Evolutionary conservation across 53 echinoderm and acorn worm genomes (phyloP).

Genomic region (Henricia sp.): DNA sequence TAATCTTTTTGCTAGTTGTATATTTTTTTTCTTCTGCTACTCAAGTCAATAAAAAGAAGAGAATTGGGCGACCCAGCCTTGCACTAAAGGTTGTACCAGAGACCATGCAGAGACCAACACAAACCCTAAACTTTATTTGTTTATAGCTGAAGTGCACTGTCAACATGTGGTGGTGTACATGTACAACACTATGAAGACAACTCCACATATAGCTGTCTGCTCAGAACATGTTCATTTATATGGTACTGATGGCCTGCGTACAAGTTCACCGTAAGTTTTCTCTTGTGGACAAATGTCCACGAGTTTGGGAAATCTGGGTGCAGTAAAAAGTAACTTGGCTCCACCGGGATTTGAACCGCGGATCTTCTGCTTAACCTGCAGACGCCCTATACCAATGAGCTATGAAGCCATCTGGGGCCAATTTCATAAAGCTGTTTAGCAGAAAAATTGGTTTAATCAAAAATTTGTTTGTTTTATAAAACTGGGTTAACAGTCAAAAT

Average conservation of each 20-base stretch:
- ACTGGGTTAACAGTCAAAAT: too few relatives aligned
- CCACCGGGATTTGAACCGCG: too few relatives aligned
- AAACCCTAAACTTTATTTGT: constrained; percentile 46
- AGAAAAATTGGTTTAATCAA: too few relatives aligned
- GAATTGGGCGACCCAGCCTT: constrained; percentile 25
- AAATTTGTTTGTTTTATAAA: too few relatives aligned
- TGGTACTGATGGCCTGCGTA: not conserved
- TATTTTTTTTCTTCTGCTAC: not conserved
- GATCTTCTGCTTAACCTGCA: too few relatives aligned
- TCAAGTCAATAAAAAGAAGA: not conserved
- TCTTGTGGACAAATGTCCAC: too few relatives aligned
- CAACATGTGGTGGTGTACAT: constrained; percentile 43
- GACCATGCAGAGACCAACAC: constrained; percentile 41
- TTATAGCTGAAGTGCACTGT: constrained; percentile 58
- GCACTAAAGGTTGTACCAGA: constrained; percentile 41
- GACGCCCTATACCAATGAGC: too few relatives aligned
- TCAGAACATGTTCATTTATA: not conserved
- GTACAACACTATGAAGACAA: constrained; percentile 42
- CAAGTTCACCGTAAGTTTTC: constrained; percentile 15
- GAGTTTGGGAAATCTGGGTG: too few relatives aligned
- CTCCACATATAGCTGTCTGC: not conserved
- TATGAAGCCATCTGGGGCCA: too few relatives aligned
- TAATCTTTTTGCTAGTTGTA: constrained; percentile 11
- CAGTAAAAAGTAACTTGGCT: too few relatives aligned
- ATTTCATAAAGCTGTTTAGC: too few relatives aligned